Conservation (phyloP, 2,113 vertebrate species). For the Barnardius zonarius region DNA sequence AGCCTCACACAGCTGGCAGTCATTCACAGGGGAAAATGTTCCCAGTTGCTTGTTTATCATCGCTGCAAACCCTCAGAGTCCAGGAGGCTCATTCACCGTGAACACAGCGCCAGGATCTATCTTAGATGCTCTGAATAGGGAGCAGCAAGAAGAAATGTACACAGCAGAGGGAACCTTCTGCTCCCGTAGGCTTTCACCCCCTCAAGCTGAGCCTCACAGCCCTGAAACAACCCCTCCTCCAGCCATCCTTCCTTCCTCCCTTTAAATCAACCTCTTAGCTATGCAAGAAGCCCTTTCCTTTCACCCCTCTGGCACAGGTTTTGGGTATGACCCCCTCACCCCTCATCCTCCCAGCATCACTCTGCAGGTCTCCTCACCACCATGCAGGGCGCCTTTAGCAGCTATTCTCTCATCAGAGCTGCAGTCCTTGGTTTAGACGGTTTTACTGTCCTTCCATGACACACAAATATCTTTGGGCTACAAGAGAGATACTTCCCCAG, state of each 20-base stretch:
- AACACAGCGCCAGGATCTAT: accelerated
- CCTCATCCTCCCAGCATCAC: background rate
- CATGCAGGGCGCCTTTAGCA: background rate
- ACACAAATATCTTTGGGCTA: background rate
- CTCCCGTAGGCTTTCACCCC: background rate
- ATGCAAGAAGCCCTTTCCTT: background rate
- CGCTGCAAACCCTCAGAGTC: background rate
- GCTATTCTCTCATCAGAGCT: background rate
- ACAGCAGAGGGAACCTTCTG: background rate
- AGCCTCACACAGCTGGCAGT: slow-evolving; percentile 13
- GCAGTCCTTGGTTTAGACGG: background rate
- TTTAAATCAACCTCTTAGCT: background rate
- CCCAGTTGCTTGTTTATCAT: slow-evolving; percentile 17
- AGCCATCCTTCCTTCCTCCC: background rate
- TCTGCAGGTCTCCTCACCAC: background rate
- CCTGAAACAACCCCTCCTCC: background rate
- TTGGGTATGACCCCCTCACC: accelerated
- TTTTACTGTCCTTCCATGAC: background rate
- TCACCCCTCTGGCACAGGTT: background rate
- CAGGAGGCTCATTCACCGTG: background rate
- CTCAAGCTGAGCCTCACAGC: background rate
- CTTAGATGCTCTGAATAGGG: background rate
- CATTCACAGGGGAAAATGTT: background rate
- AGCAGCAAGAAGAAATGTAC: background rate
- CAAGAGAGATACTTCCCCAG: background rate